Evolutionary conservation across 2,888 invertebrate genomes (phyloP), one percentile per base, ranked within the genome.

Genomic region (Biston betularia): DNA sequence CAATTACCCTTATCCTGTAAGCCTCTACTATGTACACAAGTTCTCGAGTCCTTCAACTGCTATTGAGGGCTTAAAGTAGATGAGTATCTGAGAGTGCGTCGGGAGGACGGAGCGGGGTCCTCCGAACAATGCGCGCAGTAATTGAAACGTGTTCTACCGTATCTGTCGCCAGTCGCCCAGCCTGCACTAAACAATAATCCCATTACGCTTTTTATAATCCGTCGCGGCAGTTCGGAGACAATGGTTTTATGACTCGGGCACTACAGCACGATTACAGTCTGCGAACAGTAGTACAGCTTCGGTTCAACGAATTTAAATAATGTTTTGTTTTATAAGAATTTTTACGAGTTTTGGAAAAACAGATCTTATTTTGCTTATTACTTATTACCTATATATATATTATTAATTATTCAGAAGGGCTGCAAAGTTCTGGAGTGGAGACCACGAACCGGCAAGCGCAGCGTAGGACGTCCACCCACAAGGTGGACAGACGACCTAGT

Each of bases 131-230:
- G 86, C 81, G 69, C 75, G 72, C 79, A 77, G 84, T 89, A 90
- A 90, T 90, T 90, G 89, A 90, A 90, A 88, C 78, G 82, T 83
- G 87, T 84, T 80, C 84, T 76, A 82, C 81, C 84, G 78, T 84
- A 79, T 77, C 84, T 77, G 76, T 70, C 78, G 61, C 76, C 59
- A 77, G 77, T 79, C 76, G 74, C 75, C 75, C 80, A 77, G 58
- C 58, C 38, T 63, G 76, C 80, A 79, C 81, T 78, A 81, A 86
- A 89, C 89, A 90, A 89, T 89, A 88, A 89, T 88, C 85, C 80
- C 85, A 89, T 90, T 87, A 88, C 80, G 78, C 78, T 80, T 88
- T 88, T 89, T 88, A 89, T 89, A 89, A 89, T 89, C 87, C 83
- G 69, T 69, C 74, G 72, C 74, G 72, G 78, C 82, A 83, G 84